Conservation (phyloP, 2,113 vertebrate species). For the Sceloporus tristichus region DNA sequence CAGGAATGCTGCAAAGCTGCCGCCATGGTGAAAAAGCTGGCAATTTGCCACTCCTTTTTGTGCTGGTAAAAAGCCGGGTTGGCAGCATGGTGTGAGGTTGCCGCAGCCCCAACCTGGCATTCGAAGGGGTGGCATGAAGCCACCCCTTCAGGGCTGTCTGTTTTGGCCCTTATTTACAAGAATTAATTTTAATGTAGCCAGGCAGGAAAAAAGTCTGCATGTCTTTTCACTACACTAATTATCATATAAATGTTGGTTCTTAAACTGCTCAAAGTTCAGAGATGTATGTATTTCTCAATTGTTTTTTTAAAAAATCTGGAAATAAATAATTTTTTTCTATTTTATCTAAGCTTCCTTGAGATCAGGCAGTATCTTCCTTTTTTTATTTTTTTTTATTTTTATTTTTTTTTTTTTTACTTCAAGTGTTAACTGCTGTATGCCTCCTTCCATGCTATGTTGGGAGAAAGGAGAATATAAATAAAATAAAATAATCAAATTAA, state of each 20-base stretch:
- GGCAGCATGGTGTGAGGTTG: too few relatives aligned
- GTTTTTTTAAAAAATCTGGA: constrained; percentile 1
- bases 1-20: too few relatives aligned
- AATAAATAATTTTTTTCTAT: constrained; percentile 25
- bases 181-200: neutral
- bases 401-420: too few relatives aligned
- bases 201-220: neutral
- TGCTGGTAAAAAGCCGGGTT: too few relatives aligned
- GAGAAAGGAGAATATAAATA: too few relatives aligned
- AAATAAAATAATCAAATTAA: neutral
- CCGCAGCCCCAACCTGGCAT: too few relatives aligned
- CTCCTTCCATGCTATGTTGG: too few relatives aligned
- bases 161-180: neutral
- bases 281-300: constrained; percentile 13
- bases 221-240: neutral
- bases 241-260: neutral
- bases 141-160: too few relatives aligned
- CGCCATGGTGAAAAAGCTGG: too few relatives aligned
- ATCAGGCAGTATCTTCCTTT: neutral
- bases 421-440: too few relatives aligned
- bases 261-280: neutral
- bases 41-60: too few relatives aligned
- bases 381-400: neutral
- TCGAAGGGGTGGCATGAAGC: too few relatives aligned
- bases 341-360: neutral